These are phyloP conservation scores for Microplitis demolitor DNA, from an alignment of 1,140 invertebrate genomes.

Conservation along the genomic window DNA sequence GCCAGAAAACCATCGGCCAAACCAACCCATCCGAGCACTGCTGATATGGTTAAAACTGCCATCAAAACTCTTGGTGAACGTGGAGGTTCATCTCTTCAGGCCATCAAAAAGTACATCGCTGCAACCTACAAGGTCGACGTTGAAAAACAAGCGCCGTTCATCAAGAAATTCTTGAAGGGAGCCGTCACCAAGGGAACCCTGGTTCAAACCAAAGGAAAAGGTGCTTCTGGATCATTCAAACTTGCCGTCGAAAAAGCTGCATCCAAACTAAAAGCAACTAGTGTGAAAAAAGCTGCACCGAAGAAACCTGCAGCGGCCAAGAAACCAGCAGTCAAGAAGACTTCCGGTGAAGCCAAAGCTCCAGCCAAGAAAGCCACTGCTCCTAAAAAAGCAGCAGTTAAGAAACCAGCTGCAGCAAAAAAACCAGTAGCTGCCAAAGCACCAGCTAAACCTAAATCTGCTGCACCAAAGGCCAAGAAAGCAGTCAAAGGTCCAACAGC, in stretches of 20 bases:
- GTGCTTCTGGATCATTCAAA: conserved; percentile 20
- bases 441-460: conserved; percentile 1
- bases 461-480: conserved; percentile 2
- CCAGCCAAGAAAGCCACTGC: background rate
- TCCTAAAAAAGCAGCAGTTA: background rate
- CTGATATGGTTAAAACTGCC: conserved; percentile 65
- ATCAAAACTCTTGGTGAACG: conserved; percentile 67
- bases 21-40: conserved; percentile 58
- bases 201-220: conserved; percentile 61
- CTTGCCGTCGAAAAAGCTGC: background rate
- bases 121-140: conserved; percentile 65
- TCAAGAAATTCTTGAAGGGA: conserved; percentile 65
- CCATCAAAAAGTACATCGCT: conserved; percentile 69
- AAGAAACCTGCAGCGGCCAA: conserved; percentile 5
- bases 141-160: conserved; percentile 65
- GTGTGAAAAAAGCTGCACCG: background rate
- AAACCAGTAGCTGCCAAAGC: background rate
- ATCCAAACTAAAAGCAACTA: background rate
- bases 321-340: background rate
- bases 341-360: background rate
- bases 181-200: conserved; percentile 63
- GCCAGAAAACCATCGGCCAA: conserved; percentile 41
- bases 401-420: background rate
- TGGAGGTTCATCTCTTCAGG: conserved; percentile 66
- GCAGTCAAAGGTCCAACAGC: conserved; percentile 11